Percentiles rank a stretch among this genome's conserved stretches.
Evolutionary conservation across 2,113 vertebrate genomes (phyloP).

Genomic region (Barbus barbus): DNA sequence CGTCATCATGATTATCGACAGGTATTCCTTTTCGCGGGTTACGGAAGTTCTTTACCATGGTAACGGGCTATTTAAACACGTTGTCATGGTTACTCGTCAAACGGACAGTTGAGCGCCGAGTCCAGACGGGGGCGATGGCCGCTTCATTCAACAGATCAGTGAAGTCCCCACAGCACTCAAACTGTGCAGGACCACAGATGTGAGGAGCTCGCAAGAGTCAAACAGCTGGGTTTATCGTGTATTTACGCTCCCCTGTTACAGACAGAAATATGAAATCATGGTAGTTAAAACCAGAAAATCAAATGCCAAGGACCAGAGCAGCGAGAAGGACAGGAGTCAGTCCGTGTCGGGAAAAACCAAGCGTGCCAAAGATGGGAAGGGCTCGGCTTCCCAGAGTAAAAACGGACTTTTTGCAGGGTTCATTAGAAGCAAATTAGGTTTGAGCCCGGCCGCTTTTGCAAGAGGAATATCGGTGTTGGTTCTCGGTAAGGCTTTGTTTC

Average conservation of each 20-base stretch:
- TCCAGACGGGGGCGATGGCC: constrained; percentile 56
- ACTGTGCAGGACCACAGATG: not conserved
- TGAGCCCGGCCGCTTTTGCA: constrained; percentile 56
- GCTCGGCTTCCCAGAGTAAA: constrained; percentile 52
- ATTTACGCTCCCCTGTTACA: not conserved
- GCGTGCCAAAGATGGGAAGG: constrained; percentile 71
- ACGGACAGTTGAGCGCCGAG: not conserved
- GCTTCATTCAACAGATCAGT: constrained; percentile 29
- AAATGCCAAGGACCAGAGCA: constrained; percentile 62
- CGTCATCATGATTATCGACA: not conserved
- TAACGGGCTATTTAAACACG: too few relatives aligned
- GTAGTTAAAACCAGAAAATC: constrained; percentile 71
- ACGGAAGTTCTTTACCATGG: constrained; percentile 46
- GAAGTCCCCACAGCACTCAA: not conserved
- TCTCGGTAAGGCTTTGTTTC: constrained; percentile 70
- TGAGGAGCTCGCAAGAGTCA: not conserved
- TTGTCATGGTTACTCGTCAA: too few relatives aligned
- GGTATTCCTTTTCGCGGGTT: not conserved
- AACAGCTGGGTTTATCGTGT: not conserved
- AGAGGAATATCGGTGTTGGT: constrained; percentile 63
- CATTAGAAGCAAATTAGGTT: constrained; percentile 66
- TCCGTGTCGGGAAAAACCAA: constrained; percentile 66
- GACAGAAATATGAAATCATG: constrained; percentile 62
- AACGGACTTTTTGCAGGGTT: constrained; percentile 52
- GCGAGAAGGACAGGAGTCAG: constrained; percentile 68